phyloP scores from a whole-genome alignment of 1,140 invertebrate species.

The Zaprionus lachaisei region DNA sequence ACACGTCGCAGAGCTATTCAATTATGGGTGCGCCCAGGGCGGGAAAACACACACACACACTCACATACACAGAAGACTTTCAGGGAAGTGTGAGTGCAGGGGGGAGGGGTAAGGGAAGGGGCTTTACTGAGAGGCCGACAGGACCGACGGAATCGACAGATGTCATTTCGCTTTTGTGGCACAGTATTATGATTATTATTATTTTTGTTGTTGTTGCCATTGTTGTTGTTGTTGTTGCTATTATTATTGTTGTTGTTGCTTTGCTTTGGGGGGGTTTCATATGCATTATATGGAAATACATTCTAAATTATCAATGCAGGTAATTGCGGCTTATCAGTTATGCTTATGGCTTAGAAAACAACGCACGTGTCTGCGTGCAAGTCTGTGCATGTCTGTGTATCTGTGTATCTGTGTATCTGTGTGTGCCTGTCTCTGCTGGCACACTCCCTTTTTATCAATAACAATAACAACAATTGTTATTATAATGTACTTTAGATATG shows the following conservation, averaged over 20 bases:
- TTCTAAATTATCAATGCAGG: constrained; percentile 82
- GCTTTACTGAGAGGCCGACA: constrained; percentile 3
- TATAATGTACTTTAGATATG: constrained; percentile 55
- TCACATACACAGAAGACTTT: constrained; percentile 16
- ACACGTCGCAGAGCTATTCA: constrained; percentile 70
- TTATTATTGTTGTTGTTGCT: constrained; percentile 13
- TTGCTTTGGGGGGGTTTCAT: constrained; percentile 31
- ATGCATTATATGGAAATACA: constrained; percentile 74
- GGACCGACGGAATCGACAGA: constrained; percentile 56
- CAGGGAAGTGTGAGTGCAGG: neutral
- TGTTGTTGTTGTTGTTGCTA: neutral
- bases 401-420: constrained; percentile 5
- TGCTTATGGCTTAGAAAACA: constrained; percentile 70
- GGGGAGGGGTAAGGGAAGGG: constrained; percentile 2
- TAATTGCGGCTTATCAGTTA: constrained; percentile 83
- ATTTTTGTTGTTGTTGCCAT: constrained; percentile 37
- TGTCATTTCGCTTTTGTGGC: constrained; percentile 80
- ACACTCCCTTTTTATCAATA: constrained; percentile 66
- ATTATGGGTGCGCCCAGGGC: constrained; percentile 75
- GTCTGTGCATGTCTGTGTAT: constrained; percentile 23
- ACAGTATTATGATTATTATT: constrained; percentile 67
- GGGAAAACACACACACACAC: constrained; percentile 30
- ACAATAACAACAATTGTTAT: constrained; percentile 76
- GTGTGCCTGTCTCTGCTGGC: constrained; percentile 16
- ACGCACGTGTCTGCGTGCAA: constrained; percentile 35